A percentile compares a stretch with the other conserved stretches of the same genome.
Conservation (phyloP, 1,140 invertebrate genomes). For the Drosophila nikananu region DNA sequence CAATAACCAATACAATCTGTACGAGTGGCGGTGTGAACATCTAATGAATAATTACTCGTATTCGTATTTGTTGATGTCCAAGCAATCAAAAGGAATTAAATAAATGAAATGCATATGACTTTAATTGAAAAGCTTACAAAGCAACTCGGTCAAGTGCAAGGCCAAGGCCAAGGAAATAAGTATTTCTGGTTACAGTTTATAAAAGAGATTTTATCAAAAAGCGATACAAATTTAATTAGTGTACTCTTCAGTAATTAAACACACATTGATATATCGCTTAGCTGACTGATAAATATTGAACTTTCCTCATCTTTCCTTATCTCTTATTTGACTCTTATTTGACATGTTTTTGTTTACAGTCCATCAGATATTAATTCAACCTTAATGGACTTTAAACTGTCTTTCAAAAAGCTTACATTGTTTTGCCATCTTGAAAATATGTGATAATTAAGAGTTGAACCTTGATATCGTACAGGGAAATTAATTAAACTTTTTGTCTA, state of each 20-base stretch:
- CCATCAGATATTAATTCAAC: background rate
- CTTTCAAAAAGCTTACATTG: constrained; percentile 10
- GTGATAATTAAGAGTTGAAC: constrained; percentile 25
- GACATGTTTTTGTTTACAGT: constrained; percentile 6
- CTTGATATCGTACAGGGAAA: constrained; percentile 15
- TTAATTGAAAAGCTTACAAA: constrained; percentile 34
- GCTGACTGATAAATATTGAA: constrained; percentile 9
- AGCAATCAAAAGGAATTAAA: constrained; percentile 51
- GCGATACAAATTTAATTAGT: constrained; percentile 1
- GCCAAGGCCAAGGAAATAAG: constrained; percentile 10
- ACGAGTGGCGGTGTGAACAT: constrained; percentile 11
- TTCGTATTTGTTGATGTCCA: constrained; percentile 3
- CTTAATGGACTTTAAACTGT: constrained; percentile 12
- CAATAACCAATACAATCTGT: constrained; percentile 19
- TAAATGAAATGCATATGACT: constrained; percentile 36
- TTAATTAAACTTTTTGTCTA: constrained; percentile 43
- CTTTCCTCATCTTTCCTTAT: too few relatives aligned
- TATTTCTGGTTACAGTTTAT: background rate
- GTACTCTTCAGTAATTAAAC: background rate
- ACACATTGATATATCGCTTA: background rate
- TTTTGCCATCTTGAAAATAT: constrained; percentile 16
- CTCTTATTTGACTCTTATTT: constrained; percentile 10
- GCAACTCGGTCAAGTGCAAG: constrained; percentile 26
- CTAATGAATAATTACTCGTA: constrained; percentile 22
- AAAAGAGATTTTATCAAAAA: background rate